Conservation (phyloP, 2,797 vertebrate species). For the Botia kubotai region DNA sequence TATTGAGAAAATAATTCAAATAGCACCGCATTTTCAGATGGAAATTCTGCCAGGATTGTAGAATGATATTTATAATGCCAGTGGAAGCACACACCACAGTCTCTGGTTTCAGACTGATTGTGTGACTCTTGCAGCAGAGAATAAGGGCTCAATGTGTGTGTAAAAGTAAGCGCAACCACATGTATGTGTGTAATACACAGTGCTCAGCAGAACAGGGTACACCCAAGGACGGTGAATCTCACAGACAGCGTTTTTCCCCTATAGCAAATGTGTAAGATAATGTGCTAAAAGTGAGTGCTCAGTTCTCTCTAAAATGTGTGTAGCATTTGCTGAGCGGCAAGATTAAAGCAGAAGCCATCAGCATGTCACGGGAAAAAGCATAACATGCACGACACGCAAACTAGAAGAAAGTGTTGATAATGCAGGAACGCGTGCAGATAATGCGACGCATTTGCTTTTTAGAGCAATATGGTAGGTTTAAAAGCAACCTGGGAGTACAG, state of each 20-base stretch:
- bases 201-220: conserved; percentile 33
- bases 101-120: too few species aligned
- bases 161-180: background rate
- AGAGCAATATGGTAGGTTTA: background rate
- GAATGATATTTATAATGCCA: background rate
- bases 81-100: too few species aligned
- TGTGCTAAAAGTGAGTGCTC: conserved; percentile 26
- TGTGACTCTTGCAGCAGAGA: background rate
- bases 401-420: conserved; percentile 16
- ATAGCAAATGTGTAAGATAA: conserved; percentile 27
- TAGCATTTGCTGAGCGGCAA: background rate
- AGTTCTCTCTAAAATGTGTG: background rate
- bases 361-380: conserved; percentile 5
- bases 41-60: background rate
- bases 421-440: conserved; percentile 14
- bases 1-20: background rate
- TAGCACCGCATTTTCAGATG: background rate
- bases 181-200: conserved; percentile 7
- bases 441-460: conserved; percentile 19
- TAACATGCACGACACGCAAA: background rate
- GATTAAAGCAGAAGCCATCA: conserved; percentile 36
- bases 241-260: conserved; percentile 22
- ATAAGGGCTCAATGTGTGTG: background rate
- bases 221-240: conserved; percentile 6
- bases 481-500: conserved; percentile 20